Evolutionary conservation across 2,888 invertebrate genomes (phyloP).

Genomic region (Agrochola macilenta): DNA sequence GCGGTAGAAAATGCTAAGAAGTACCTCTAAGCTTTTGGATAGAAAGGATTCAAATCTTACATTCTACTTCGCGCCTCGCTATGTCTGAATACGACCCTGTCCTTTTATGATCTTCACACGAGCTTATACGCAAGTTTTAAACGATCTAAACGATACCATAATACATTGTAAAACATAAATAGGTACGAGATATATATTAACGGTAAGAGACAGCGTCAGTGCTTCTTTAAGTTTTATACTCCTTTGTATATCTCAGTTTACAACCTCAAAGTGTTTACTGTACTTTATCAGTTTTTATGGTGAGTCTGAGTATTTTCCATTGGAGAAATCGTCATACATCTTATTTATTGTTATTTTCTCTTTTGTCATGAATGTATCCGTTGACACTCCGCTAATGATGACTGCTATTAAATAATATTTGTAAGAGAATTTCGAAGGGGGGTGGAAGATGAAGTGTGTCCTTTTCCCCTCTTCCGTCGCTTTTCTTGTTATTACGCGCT

Average conservation of each 20-base stretch:
- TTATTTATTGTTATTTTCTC: constrained; percentile 52
- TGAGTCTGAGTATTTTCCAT: constrained; percentile 38
- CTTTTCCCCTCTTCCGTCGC: constrained; percentile 68
- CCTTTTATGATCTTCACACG: constrained; percentile 70
- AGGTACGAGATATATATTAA: constrained; percentile 67
- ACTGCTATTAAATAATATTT: constrained; percentile 75
- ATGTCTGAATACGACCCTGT: constrained; percentile 43
- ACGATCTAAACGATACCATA: constrained; percentile 66
- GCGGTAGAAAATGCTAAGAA: background rate
- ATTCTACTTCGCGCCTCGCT: background rate
- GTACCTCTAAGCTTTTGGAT: background rate
- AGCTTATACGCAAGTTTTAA: constrained; percentile 71
- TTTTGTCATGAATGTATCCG: constrained; percentile 48
- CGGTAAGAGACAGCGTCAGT: constrained; percentile 58
- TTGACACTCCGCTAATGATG: constrained; percentile 70
- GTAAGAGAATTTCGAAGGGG: constrained; percentile 75
- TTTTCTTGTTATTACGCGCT: constrained; percentile 16
- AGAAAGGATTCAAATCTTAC: background rate
- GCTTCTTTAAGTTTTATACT: constrained; percentile 64
- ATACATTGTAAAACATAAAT: constrained; percentile 63
- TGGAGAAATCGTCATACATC: constrained; percentile 44
- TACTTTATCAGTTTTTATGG: constrained; percentile 61
- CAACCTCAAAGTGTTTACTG: constrained; percentile 56
- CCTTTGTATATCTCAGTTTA: constrained; percentile 56
- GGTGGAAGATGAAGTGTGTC: constrained; percentile 72